Evolutionary conservation across 2,113 vertebrate genomes (phyloP).

Genomic region (Plecotus auritus): DNA sequence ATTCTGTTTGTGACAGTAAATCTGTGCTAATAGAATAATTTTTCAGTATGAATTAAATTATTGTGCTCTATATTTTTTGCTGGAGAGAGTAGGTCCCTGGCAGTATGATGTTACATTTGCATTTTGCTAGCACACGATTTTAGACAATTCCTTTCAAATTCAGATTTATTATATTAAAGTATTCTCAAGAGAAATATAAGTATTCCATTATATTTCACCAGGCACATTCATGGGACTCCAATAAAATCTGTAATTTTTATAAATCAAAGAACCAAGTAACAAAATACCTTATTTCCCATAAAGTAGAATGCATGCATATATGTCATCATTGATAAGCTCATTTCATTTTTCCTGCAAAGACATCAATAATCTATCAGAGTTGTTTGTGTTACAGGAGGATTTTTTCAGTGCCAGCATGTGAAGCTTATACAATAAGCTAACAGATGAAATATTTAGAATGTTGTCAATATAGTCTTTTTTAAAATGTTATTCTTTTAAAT

Average conservation of each 20-base stretch:
- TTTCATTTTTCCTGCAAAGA: neutral
- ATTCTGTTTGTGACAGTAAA: conserved; percentile 37
- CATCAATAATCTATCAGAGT: neutral
- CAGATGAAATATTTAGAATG: neutral
- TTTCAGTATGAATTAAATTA: conserved; percentile 49
- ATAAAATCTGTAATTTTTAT: conserved; percentile 30
- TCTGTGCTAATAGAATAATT: conserved; percentile 15
- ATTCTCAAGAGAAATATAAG: conserved; percentile 21
- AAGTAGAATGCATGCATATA: neutral
- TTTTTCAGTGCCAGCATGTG: neutral
- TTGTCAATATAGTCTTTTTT: neutral
- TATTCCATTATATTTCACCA: conserved; percentile 2
- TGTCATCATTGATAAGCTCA: neutral
- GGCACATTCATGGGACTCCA: neutral
- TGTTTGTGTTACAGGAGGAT: neutral
- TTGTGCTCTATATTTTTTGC: neutral
- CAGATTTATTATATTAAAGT: neutral
- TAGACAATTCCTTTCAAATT: neutral
- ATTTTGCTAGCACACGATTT: conserved; percentile 18
- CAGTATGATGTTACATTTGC: conserved; percentile 22
- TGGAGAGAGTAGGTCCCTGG: neutral
- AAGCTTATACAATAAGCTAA: neutral
- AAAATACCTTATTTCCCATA: neutral
- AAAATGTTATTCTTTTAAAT: no score
- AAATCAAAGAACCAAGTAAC: conserved; percentile 22